Conservation (phyloP, 1,140 invertebrate species). For the Meloidogyne exigua region DNA sequence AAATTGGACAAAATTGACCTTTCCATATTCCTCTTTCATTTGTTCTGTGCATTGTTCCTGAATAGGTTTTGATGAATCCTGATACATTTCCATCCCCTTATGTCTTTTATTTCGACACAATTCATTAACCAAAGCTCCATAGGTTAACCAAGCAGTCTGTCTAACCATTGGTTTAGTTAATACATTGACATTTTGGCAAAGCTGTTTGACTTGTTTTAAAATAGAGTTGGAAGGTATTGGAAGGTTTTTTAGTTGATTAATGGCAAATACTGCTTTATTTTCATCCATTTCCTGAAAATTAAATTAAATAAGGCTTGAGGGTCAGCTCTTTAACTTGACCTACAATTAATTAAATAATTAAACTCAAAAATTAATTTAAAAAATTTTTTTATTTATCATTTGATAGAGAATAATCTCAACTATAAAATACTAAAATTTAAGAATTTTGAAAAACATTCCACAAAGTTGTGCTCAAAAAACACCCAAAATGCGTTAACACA, state of each 20-base stretch:
- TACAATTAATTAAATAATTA: no score
- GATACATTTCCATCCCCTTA: conserved; percentile 24
- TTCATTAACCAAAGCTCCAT: conserved; percentile 49
- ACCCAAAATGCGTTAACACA: no score
- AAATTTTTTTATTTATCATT: no score
- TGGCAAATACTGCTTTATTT: conserved; percentile 40
- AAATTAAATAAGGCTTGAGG: no score
- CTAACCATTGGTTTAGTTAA: conserved; percentile 29
- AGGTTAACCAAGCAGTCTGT: conserved; percentile 55
- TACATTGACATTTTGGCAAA: conserved; percentile 44
- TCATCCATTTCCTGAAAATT: conserved; percentile 31
- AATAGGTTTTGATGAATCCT: not conserved
- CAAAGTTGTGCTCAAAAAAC: not conserved
- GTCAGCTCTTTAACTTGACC: no score
- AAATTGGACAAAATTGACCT: conserved; percentile 12
- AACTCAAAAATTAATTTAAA: no score
- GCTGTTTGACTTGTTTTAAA: conserved; percentile 38
- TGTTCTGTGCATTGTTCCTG: conserved; percentile 42
- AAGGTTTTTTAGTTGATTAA: conserved; percentile 31
- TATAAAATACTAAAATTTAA: no score
- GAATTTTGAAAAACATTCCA: no score
- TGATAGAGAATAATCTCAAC: no score
- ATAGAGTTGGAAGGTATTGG: conserved; percentile 45
- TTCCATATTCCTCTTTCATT: conserved; percentile 48
- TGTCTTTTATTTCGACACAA: conserved; percentile 46